A percentile compares a stretch with the other conserved stretches of the same genome.
phyloP scores from a whole-genome alignment of 1,140 invertebrate species.

The Drosophila nasuta region DNA sequence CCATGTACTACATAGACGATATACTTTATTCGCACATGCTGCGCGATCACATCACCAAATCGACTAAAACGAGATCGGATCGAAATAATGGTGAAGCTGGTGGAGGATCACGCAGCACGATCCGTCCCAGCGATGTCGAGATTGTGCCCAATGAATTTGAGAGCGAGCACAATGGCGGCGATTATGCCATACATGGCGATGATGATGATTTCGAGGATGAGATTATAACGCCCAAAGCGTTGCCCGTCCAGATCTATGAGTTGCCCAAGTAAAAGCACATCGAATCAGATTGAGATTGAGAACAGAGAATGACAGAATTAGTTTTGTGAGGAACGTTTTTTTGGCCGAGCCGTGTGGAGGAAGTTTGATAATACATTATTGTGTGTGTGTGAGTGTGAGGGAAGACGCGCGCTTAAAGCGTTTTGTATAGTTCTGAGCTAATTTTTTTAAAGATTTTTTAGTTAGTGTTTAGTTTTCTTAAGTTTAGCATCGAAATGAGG shows the following conservation, averaged over 20 bases:
- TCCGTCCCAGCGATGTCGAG: conserved; percentile 83
- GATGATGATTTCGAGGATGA: conserved; percentile 84
- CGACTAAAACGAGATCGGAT: conserved; percentile 72
- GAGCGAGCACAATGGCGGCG: conserved; percentile 68
- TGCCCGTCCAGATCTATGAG: conserved; percentile 83
- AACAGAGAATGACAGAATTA: conserved; percentile 4
- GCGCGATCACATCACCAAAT: conserved; percentile 67
- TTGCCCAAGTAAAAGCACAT: conserved; percentile 71
- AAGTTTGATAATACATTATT: conserved; percentile 12
- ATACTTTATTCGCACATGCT: conserved; percentile 86
- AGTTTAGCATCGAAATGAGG: conserved; percentile 75
- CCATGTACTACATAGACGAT: conserved; percentile 87
- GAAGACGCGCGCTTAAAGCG: conserved; percentile 67
- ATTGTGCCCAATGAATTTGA: conserved; percentile 85
- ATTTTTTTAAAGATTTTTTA: conserved; percentile 74
- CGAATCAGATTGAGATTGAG: background rate
- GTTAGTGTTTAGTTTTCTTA: conserved; percentile 73
- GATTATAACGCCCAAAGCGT: conserved; percentile 84
- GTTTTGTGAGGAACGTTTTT: conserved; percentile 10
- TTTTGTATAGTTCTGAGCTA: conserved; percentile 81
- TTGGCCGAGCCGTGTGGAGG: conserved; percentile 43
- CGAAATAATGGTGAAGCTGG: conserved; percentile 60
- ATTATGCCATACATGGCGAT: conserved; percentile 78
- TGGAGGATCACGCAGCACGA: conserved; percentile 66
- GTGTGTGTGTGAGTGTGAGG: background rate